Evolutionary conservation across 2,888 invertebrate species (phyloP), one percentile per base, ranked within the genome.

Genomic region (Tachina grossa): DNA sequence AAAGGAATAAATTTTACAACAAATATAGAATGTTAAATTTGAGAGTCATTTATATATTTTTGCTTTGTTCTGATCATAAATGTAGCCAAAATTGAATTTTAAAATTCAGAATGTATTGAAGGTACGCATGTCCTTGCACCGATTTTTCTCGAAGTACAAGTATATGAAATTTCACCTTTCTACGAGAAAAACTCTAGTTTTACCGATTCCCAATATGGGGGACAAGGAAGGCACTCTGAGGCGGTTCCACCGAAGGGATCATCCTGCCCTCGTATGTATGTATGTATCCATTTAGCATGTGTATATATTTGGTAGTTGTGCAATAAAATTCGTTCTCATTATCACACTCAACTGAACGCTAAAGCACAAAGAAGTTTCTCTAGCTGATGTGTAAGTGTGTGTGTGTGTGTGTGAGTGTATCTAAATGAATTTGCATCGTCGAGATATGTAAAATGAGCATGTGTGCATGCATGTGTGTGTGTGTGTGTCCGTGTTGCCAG

Each of bases 271-370:
- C 66, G 47, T 14, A 53, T 22, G 31, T 53, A 11, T 13, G 8
- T 31, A 22, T 49, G 2, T 9, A 2, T 39, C 9, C 31, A 31
- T 31, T 31, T 31, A 31, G 39, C 19, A 31, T 59, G 9, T 61
- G 31, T 49, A n/a, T 43, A 13, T 65, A 11, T n/a, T 53, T 69
- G 49, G 19, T 14, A 39, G 57, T 49, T 49, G 19, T 51, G 39
- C 51, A 65, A 81, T 59, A 59, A 75, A 61, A 49, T 69, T 82
- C 75, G 65, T 76, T 57, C 57, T 76, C 71, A 82, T 82, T 76
- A 66, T 57, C 55, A 57, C 71, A 71, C 45, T 59, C 53, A 75
- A 74, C 69, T 72, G 10, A 72, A 65, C 57, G 65, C 41, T 76
- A 71, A 49, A 65, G 63, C 47, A 45, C 19, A 47, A 49, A 61